Percentiles rank a stretch among this genome's conserved stretches.
These are phyloP conservation scores for Tachypleus tridentatus DNA, from an alignment of 1,140 invertebrate genomes.

Conservation along the genomic window DNA sequence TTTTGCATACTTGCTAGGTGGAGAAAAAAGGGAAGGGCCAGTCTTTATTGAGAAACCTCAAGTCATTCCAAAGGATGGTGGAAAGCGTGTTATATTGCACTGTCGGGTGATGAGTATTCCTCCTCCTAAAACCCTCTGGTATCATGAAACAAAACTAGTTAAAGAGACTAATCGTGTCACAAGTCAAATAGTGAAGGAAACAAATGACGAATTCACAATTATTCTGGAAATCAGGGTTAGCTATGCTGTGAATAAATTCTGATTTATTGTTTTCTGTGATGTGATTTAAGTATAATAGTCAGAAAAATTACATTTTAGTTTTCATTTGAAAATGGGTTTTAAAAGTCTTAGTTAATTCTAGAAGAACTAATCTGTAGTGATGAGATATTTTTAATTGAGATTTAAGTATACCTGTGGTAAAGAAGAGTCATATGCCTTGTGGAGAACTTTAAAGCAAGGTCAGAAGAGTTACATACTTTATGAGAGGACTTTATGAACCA, in stretches of 20 bases:
- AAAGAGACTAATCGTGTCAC: constrained; percentile 74
- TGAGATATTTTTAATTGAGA: no score
- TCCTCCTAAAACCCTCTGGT: constrained; percentile 58
- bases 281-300: background rate
- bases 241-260: constrained; percentile 1
- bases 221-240: constrained; percentile 72
- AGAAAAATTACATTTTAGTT: no score
- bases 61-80: constrained; percentile 93
- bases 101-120: constrained; percentile 87
- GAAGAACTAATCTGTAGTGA: no score
- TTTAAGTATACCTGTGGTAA: no score
- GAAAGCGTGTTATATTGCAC: constrained; percentile 88
- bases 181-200: constrained; percentile 56
- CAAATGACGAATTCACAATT: constrained; percentile 79
- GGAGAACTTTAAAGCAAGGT: no score
- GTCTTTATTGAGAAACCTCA: constrained; percentile 92
- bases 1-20: background rate
- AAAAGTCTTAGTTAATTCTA: no score
- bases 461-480: no score
- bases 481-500: no score
- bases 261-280: no score
- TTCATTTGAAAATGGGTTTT: no score
- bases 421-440: no score
- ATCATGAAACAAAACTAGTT: constrained; percentile 67
- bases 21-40: constrained; percentile 50